phyloP scores from a whole-genome alignment of 2,888 invertebrate genomes.

The Himalopsyche japonica region DNA sequence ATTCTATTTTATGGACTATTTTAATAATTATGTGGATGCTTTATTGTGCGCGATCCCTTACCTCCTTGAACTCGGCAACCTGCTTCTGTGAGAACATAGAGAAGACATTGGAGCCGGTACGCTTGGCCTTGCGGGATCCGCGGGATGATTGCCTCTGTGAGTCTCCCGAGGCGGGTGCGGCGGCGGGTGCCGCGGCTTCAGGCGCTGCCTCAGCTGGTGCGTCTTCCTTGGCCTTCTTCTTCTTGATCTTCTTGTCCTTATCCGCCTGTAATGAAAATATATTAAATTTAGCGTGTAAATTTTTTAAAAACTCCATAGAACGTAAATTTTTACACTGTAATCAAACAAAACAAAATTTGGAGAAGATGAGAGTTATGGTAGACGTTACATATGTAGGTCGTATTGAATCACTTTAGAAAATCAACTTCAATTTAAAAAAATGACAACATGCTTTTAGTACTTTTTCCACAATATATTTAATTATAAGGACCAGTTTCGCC shows the following conservation, averaged over 20 bases:
- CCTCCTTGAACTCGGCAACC: constrained; percentile 95
- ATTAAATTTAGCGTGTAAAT: neutral
- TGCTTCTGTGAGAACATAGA: constrained; percentile 96
- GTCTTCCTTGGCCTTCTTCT: constrained; percentile 67
- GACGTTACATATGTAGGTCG: no score
- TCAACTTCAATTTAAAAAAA: no score
- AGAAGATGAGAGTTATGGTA: no score
- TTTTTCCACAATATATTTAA: no score
- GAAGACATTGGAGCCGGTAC: constrained; percentile 94
- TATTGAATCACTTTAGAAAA: no score
- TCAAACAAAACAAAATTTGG: no score
- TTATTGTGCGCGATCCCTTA: constrained; percentile 45
- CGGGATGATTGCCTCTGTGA: constrained; percentile 76
- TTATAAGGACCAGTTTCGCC: no score
- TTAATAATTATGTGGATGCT: neutral
- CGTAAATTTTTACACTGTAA: no score
- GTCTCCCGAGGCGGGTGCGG: constrained; percentile 64
- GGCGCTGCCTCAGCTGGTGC: constrained; percentile 70
- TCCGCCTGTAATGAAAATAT: constrained; percentile 68
- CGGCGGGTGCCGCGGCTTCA: constrained; percentile 67
- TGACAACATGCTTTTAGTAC: no score
- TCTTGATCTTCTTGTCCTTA: constrained; percentile 90
- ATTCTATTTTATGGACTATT: no score
- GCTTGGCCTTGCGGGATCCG: constrained; percentile 81
- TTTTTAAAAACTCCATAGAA: neutral